Percentiles rank a stretch among this genome's conserved stretches.
phyloP scores from a whole-genome alignment of 53 echinoderm and acorn worm species.

The Paelopatides confundens region DNA sequence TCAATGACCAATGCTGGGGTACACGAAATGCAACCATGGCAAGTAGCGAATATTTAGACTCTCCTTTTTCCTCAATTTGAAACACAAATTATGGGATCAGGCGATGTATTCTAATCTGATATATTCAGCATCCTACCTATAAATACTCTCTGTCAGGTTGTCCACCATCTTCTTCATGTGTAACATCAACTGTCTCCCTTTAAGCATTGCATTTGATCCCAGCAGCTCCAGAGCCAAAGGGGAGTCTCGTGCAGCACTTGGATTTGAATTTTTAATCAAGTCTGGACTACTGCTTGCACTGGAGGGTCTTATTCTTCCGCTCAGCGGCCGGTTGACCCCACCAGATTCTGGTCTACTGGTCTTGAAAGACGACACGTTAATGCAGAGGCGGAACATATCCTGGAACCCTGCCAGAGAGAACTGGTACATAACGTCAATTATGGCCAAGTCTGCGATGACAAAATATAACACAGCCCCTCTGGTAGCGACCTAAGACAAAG shows the following conservation, averaged over 20 bases:
- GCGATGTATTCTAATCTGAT: no score
- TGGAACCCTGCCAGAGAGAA: slow-evolving; percentile 98
- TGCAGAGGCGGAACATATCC: slow-evolving; percentile 92
- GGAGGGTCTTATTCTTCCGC: slow-evolving; percentile 88
- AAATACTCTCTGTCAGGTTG: slow-evolving; percentile 92
- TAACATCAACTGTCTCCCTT: slow-evolving; percentile 72
- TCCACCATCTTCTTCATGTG: slow-evolving; percentile 92
- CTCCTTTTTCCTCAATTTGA: no score
- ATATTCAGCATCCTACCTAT: no score
- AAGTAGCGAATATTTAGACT: no score
- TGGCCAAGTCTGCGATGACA: slow-evolving; percentile 92
- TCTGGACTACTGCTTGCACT: slow-evolving; percentile 94
- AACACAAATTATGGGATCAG: no score
- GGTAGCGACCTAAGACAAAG: slow-evolving; percentile 82
- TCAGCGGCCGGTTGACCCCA: slow-evolving; percentile 67
- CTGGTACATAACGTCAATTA: slow-evolving; percentile 99
- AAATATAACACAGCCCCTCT: slow-evolving; percentile 96
- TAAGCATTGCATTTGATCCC: slow-evolving; percentile 64
- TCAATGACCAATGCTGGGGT: no score
- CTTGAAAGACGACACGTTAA: slow-evolving; percentile 67
- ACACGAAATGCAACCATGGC: no score
- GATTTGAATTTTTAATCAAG: slow-evolving; percentile 53
- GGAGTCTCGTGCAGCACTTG: slow-evolving; percentile 57
- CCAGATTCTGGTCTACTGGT: slow-evolving; percentile 65
- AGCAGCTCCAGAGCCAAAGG: slow-evolving; percentile 9